Percentiles rank a stretch among this genome's conserved stretches.
These are phyloP conservation scores for Hyperoodon ampullatus DNA, from an alignment of 2,113 vertebrate genomes.

Conservation along the genomic window DNA sequence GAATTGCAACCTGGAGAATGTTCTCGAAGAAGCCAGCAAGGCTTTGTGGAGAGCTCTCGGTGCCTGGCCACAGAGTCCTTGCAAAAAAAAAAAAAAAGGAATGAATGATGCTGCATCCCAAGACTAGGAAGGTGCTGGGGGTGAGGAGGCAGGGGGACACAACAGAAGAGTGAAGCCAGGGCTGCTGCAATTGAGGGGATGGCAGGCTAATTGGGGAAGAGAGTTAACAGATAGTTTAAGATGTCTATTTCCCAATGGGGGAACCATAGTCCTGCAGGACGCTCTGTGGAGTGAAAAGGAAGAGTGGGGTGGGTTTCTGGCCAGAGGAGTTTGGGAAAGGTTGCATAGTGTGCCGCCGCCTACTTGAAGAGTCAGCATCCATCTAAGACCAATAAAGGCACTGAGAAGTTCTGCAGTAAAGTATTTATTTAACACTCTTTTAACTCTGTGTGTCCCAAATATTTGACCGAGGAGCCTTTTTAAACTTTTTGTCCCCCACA, in stretches of 20 bases:
- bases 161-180: background rate
- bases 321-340: background rate
- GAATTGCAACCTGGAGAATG: background rate
- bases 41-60: background rate
- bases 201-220: background rate
- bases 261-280: background rate
- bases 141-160: background rate
- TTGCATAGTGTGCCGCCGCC: background rate
- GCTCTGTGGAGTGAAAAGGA: background rate
- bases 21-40: background rate
- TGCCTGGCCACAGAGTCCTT: background rate
- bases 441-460: background rate
- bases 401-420: background rate
- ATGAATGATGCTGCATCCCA: background rate
- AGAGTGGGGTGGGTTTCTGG: background rate
- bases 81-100: background rate
- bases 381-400: background rate
- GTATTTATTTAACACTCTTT: background rate
- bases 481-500: background rate
- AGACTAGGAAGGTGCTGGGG: too few relatives aligned
- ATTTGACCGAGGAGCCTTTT: background rate
- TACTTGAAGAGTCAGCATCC: background rate
- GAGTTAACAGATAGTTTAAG: background rate
- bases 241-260: background rate
- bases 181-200: background rate